These are phyloP conservation scores for Rhegmatorhina hoffmannsi DNA, from an alignment of 2,113 vertebrate species.

Conservation along the genomic window DNA sequence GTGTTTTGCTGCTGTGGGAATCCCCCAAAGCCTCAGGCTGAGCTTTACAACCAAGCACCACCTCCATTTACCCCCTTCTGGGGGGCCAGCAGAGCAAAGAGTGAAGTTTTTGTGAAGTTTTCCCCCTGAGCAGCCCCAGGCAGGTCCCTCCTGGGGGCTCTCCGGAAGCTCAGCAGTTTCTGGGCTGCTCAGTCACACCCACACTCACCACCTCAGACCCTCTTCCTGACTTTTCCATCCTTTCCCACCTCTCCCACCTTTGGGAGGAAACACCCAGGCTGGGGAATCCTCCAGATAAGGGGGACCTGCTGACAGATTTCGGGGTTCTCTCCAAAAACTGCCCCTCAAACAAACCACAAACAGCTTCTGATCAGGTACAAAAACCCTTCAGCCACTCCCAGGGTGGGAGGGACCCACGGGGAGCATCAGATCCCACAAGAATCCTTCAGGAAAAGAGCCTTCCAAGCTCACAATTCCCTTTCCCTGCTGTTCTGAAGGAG, in stretches of 20 bases:
- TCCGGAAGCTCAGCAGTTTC: neutral
- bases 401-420: neutral
- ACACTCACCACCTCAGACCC: conserved; percentile 10
- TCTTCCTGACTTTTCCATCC: neutral
- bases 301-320: rapidly evolving
- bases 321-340: neutral
- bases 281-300: neutral
- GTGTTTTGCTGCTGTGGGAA: neutral
- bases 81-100: neutral
- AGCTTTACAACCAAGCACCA: neutral
- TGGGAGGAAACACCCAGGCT: neutral
- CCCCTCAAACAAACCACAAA: rapidly evolving
- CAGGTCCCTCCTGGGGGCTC: neutral
- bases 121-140: neutral
- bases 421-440: rapidly evolving
- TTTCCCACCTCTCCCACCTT: neutral
- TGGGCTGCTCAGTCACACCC: neutral
- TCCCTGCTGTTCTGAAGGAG: neutral
- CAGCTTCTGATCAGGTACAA: neutral
- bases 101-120: neutral
- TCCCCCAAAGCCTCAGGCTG: rapidly evolving
- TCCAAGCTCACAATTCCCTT: neutral
- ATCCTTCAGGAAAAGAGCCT: neutral
- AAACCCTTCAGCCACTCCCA: rapidly evolving
- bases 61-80: neutral